phyloP scores from a whole-genome alignment of 2,113 vertebrate species.

The Thymallus thymallus region DNA sequence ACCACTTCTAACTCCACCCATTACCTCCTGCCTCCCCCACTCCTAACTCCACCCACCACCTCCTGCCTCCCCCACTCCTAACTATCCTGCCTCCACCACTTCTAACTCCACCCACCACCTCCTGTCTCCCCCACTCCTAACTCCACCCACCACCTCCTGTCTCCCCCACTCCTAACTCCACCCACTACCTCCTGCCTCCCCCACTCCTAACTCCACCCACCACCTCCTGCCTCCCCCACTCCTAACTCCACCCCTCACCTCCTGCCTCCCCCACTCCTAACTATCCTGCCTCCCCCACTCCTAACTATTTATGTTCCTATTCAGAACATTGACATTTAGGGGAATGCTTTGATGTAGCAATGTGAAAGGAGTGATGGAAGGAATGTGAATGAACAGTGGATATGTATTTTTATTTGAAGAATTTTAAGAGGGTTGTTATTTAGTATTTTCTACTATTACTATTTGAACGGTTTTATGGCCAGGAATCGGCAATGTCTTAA shows the following conservation, averaged over 20 bases:
- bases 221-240: neutral
- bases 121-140: neutral
- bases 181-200: too few relatives aligned
- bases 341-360: constrained; percentile 19
- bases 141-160: too few relatives aligned
- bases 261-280: too few relatives aligned
- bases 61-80: neutral
- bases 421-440: constrained; percentile 18
- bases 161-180: neutral
- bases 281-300: neutral
- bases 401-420: constrained; percentile 13
- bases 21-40: too few relatives aligned
- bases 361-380: neutral
- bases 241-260: neutral
- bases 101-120: too few relatives aligned
- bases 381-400: constrained; percentile 12
- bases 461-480: neutral
- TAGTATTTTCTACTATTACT: neutral
- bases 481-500: constrained; percentile 10
- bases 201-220: constrained; percentile 6
- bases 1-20: constrained; percentile 1
- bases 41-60: too few relatives aligned
- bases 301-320: constrained; percentile 28
- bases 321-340: constrained; percentile 24
- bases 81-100: constrained; percentile 8